These are phyloP conservation scores for Galerucella nymphaeae DNA, from an alignment of 2,888 invertebrate species.

Conservation along the genomic window DNA sequence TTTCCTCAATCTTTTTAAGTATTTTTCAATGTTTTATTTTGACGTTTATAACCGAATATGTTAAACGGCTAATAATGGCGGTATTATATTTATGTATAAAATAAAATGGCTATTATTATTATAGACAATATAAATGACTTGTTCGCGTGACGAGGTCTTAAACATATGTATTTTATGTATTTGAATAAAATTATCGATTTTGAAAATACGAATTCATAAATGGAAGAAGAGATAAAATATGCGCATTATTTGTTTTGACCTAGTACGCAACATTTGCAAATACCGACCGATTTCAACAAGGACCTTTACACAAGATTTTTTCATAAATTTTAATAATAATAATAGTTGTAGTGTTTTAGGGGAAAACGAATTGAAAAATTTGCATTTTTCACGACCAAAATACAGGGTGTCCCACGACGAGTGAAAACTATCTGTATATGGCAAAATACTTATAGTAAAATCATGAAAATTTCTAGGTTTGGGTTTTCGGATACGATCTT, in stretches of 20 bases:
- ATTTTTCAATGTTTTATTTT: not conserved
- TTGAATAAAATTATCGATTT: slow-evolving; percentile 28
- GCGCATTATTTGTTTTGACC: slow-evolving; percentile 30
- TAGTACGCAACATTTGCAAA: slow-evolving; percentile 4
- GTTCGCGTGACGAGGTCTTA: slow-evolving; percentile 12
- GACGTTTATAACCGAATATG: not conserved
- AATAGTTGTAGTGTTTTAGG: too few relatives aligned
- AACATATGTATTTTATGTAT: slow-evolving; percentile 24
- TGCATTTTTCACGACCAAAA: too few relatives aligned
- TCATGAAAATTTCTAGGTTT: too few relatives aligned
- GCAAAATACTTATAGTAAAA: too few relatives aligned
- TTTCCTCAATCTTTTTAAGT: too few relatives aligned
- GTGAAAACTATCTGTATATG: too few relatives aligned
- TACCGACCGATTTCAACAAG: slow-evolving; percentile 24
- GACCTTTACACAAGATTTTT: slow-evolving; percentile 36
- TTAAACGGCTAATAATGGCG: not conserved
- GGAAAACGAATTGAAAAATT: not conserved
- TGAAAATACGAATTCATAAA: slow-evolving; percentile 25
- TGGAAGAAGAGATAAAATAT: slow-evolving; percentile 8
- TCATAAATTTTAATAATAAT: not conserved
- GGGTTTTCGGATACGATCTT: too few relatives aligned
- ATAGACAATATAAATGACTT: slow-evolving; percentile 10
- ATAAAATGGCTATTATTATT: not conserved
- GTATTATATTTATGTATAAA: not conserved
- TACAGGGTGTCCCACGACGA: too few relatives aligned